Evolutionary conservation across 2,113 vertebrate genomes (phyloP).

Genomic region (Neogobius melanostomus): DNA sequence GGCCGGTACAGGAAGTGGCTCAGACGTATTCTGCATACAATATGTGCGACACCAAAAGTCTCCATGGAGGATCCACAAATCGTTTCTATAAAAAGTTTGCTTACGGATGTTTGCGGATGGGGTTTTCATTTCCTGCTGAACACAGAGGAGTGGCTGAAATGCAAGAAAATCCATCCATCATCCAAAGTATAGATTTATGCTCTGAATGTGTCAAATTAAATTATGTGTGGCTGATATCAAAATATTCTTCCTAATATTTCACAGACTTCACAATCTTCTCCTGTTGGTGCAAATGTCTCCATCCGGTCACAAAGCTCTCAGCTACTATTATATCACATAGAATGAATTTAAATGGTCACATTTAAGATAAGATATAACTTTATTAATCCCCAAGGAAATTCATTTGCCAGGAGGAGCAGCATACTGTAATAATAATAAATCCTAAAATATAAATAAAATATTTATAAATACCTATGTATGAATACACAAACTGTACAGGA

Average conservation of each 20-base stretch:
- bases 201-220: not conserved
- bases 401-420: too few relatives aligned
- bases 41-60: slow-evolving; percentile 2
- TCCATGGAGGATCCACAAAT: slow-evolving; percentile 12
- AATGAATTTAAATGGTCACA: not conserved
- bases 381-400: too few relatives aligned
- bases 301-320: not conserved
- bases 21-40: slow-evolving; percentile 1
- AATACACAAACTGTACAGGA: too few relatives aligned
- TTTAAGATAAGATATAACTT: too few relatives aligned
- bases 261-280: not conserved
- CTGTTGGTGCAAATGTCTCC: not conserved
- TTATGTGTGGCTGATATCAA: not conserved
- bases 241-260: not conserved
- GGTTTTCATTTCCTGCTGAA: not conserved
- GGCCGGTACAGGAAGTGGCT: not conserved
- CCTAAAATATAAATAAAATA: too few relatives aligned
- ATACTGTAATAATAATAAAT: too few relatives aligned
- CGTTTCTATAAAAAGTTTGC: not conserved
- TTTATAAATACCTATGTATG: too few relatives aligned
- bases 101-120: slow-evolving; percentile 7
- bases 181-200: not conserved
- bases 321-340: not conserved
- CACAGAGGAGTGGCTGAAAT: not conserved
- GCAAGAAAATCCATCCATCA: not conserved